phyloP scores from a whole-genome alignment of 2,797 vertebrate genomes.

The Allobates femoralis region DNA sequence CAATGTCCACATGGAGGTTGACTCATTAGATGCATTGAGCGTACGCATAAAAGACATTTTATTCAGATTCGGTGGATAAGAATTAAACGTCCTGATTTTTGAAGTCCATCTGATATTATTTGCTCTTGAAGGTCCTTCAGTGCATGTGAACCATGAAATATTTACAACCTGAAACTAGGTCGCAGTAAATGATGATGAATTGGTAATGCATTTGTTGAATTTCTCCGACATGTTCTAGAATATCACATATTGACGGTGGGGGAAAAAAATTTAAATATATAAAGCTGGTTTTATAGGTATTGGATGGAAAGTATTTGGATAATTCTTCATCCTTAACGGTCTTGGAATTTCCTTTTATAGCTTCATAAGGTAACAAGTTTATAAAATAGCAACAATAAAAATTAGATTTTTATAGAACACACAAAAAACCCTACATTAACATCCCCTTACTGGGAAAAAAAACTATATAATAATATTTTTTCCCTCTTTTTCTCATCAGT shows the following conservation, averaged over 20 bases:
- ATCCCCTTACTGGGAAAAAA: no score
- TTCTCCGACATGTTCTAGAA: background rate
- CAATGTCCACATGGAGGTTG: background rate
- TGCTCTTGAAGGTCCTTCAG: slow-evolving; percentile 44
- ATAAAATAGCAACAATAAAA: background rate
- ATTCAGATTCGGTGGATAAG: slow-evolving; percentile 15
- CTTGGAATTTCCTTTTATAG: background rate
- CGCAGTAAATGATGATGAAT: slow-evolving; percentile 47
- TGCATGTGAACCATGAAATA: slow-evolving; percentile 43
- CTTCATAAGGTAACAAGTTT: background rate
- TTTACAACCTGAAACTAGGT: slow-evolving; percentile 48
- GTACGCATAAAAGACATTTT: background rate
- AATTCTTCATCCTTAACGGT: background rate
- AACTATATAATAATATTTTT: no score
- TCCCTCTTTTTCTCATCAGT: no score
- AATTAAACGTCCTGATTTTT: background rate
- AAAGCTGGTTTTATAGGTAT: background rate
- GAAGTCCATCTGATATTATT: slow-evolving; percentile 28
- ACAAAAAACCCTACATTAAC: no score
- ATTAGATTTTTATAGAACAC: background rate
- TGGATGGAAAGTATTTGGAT: background rate
- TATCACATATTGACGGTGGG: background rate
- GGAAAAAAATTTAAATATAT: no score
- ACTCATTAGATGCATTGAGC: slow-evolving; percentile 6
- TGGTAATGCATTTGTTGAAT: background rate